phyloP scores from a whole-genome alignment of 2,113 vertebrate genomes.

The Geococcyx californianus region DNA sequence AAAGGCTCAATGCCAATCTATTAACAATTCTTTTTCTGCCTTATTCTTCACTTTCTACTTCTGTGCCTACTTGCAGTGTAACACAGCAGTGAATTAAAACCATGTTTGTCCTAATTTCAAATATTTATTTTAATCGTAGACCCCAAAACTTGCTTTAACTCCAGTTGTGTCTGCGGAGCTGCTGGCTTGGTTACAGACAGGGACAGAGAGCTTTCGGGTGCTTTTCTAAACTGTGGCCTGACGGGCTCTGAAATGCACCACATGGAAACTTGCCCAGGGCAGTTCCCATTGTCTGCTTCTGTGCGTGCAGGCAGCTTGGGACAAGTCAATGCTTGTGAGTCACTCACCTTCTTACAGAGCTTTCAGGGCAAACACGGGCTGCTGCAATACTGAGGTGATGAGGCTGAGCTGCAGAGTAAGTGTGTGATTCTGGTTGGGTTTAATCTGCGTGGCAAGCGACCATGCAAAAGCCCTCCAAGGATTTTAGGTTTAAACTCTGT shows the following conservation, averaged over 20 bases:
- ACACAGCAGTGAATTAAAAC: neutral
- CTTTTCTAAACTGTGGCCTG: neutral
- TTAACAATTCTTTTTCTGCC: neutral
- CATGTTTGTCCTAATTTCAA: neutral
- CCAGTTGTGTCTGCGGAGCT: neutral
- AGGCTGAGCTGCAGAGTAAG: neutral
- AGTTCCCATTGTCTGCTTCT: neutral
- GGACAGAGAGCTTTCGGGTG: neutral
- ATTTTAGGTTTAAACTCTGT: neutral
- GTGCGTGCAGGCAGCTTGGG: neutral
- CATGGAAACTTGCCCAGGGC: conserved; percentile 10
- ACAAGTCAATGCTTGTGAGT: neutral
- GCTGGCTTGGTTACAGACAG: neutral
- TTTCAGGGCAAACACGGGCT: neutral
- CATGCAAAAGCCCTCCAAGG: neutral
- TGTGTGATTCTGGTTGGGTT: neutral
- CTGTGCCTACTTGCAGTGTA: neutral
- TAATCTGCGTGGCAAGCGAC: neutral
- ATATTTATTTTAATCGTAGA: neutral
- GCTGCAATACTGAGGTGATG: neutral
- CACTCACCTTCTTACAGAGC: neutral
- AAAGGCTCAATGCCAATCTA: neutral
- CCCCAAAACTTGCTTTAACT: conserved; percentile 1
- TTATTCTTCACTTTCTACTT: neutral
- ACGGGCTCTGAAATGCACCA: neutral